Base-by-base conservation (phyloP, 2,797 vertebrate species). In the Tapera naevia region DNA sequence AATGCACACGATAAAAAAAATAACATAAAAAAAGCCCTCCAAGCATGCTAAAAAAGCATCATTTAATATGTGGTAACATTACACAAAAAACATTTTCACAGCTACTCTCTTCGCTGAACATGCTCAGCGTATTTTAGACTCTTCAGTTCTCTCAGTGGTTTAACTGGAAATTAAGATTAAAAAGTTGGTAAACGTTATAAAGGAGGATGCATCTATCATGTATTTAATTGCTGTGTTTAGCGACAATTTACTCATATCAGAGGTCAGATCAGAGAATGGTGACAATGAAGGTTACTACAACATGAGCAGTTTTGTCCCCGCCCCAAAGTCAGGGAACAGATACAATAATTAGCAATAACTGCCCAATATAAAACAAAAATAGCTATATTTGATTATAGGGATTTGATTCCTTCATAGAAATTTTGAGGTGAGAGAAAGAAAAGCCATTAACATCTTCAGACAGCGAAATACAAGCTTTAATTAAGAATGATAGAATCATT, bases 121-220 rank as follows among this genome's bases (percentile, higher is more conserved):
- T 58, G 74, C 81, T 95, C 89, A 90, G 28, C 86, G 79, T 79
- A 78, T 81, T 96, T 94, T 91, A 94, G 69, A 95, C 48, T 87
- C 88, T 89, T 92, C 65, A 86, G 10, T 92, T 95, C 86, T 89
- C 83, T 91, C 86, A 91, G n/a, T 60, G 69, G 79, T 80, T 92
- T 94, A 95, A 93, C 78, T 93, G 80, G 86, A 96, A 92, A 84
- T 91, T 96, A 92, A 91, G 93, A 95, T 89, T 90, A 86, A 88
- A 80, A 86, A 91, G 41, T 45, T 86, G 86, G 94, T 64, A 69
- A 95, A 71, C 62, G 91, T 95, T 33, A 90, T 54, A 85, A 80
- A 65, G 39, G 33, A 87, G n/a, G 39, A 78, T 69, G 80, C 73
- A 73, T 94, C 83, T 65, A 67, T 73, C 56, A 80, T 17, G 39